Percentiles rank a stretch among this genome's conserved stretches.
Conservation (phyloP, 2,888 invertebrate species). For the Idaea aversata region DNA sequence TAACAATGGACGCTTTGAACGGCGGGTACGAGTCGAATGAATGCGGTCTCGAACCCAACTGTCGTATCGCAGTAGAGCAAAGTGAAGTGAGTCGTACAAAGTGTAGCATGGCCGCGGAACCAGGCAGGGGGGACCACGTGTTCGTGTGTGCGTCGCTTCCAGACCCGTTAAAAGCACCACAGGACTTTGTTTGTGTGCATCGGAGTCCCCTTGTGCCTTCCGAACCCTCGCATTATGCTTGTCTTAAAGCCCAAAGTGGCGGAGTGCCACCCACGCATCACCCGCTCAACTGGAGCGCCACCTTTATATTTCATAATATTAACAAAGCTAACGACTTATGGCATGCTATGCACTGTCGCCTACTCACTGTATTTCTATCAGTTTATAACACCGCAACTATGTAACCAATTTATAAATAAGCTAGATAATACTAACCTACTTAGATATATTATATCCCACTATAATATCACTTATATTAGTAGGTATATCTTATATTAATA, state of each 20-base stretch:
- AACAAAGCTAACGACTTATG: neutral
- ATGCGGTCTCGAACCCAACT: conserved; percentile 62
- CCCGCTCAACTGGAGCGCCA: conserved; percentile 9
- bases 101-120: conserved; percentile 49
- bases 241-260: conserved; percentile 15
- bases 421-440: neutral
- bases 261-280: conserved; percentile 21
- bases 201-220: conserved; percentile 37
- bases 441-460: no score
- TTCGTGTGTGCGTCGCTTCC: conserved; percentile 52
- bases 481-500: no score
- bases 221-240: conserved; percentile 26
- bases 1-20: conserved; percentile 53
- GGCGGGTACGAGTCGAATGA: conserved; percentile 43
- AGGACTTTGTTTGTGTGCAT: conserved; percentile 40
- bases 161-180: conserved; percentile 35
- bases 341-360: conserved; percentile 2
- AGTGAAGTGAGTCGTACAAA: conserved; percentile 57
- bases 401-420: neutral
- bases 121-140: conserved; percentile 34
- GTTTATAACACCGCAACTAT: neutral
- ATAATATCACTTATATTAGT: no score
- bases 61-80: conserved; percentile 34
- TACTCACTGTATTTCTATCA: neutral
- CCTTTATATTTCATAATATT: conserved; percentile 3